A percentile compares a stretch with the other conserved stretches of the same genome.
Conservation (phyloP, 2,113 vertebrate genomes). For the Mastomys coucha region DNA sequence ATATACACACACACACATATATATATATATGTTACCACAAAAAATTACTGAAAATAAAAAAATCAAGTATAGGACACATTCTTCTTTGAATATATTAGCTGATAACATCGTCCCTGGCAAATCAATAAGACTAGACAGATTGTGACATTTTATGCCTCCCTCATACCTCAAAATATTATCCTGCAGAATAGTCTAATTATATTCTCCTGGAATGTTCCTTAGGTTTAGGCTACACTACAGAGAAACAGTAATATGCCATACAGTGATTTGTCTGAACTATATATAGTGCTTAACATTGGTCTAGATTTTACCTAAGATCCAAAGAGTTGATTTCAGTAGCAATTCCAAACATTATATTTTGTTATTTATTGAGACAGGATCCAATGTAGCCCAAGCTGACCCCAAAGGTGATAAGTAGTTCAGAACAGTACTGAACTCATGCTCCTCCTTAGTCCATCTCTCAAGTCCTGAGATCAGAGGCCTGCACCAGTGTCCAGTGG, state of each 20-base stretch:
- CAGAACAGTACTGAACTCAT: neutral
- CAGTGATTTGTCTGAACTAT: conserved; percentile 9
- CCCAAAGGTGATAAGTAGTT: neutral
- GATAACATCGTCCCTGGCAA: neutral
- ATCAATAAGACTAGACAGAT: conserved; percentile 44
- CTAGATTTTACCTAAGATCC: conserved; percentile 18
- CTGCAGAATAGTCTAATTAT: conserved; percentile 30
- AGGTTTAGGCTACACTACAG: neutral
- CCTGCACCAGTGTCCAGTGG: neutral
- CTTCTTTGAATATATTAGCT: neutral
- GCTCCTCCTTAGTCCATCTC: neutral
- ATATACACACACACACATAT: too few species aligned
- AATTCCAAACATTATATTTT: neutral
- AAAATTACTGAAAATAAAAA: neutral
- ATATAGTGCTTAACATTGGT: neutral
- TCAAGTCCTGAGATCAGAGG: neutral
- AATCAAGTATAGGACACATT: conserved; percentile 5
- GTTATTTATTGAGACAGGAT: neutral
- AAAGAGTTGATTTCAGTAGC: neutral
- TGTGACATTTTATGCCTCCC: neutral
- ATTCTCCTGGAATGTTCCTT: neutral
- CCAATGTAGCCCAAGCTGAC: neutral
- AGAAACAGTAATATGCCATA: neutral
- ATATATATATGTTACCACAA: neutral
- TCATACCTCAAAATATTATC: neutral